phyloP scores from a whole-genome alignment of 2,797 vertebrate species.

The Sarcophilus harrisii region DNA sequence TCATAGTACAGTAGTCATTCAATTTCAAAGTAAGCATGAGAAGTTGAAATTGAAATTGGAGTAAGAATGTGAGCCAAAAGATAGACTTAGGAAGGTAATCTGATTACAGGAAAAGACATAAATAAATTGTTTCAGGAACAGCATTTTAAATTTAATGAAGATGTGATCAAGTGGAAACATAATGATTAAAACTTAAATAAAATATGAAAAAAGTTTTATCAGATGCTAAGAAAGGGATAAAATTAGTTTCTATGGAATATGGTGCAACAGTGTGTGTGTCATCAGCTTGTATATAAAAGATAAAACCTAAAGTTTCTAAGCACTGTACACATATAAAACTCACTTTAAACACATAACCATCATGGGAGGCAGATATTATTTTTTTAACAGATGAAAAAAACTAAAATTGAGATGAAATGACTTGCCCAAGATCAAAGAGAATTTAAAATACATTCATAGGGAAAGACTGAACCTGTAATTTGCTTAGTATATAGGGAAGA shows the following conservation, averaged over 20 bases:
- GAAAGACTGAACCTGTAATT: neutral
- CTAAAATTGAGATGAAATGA: neutral
- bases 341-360: slow-evolving; percentile 1
- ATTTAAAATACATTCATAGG: neutral
- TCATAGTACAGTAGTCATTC: neutral
- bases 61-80: neutral
- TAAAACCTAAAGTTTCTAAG: slow-evolving; percentile 7
- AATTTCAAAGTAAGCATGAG: slow-evolving; percentile 22
- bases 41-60: slow-evolving; percentile 14
- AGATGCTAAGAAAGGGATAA: slow-evolving; percentile 36
- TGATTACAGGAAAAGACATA: neutral
- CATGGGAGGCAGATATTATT: neutral
- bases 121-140: neutral
- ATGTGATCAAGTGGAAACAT: neutral
- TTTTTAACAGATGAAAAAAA: neutral
- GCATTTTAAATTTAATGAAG: neutral
- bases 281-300: neutral
- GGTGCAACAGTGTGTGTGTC: neutral
- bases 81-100: neutral
- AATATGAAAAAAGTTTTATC: slow-evolving; percentile 5
- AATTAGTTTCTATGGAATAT: slow-evolving; percentile 21
- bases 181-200: neutral
- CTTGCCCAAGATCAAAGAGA: neutral
- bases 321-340: neutral
- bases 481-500: neutral